Percentiles rank a stretch among this genome's conserved stretches.
Evolutionary conservation across 2,113 vertebrate species (phyloP).

Genomic region (Genyomyrus donnyi): DNA sequence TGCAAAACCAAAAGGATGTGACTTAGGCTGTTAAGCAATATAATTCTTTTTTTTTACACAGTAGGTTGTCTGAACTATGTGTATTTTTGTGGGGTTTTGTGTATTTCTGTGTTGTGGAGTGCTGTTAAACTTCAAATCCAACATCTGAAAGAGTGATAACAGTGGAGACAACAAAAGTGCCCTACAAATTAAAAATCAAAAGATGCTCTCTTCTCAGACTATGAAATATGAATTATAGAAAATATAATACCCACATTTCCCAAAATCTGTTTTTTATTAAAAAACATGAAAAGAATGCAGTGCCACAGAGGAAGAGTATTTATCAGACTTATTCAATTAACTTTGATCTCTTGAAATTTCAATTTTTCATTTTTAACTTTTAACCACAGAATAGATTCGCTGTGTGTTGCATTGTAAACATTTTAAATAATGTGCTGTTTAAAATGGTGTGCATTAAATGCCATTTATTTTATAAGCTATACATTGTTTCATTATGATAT

Average conservation of each 20-base stretch:
- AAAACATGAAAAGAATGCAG: not conserved
- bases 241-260: not conserved
- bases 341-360: slow-evolving; percentile 22
- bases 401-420: not conserved
- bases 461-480: not conserved
- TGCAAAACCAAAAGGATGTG: not conserved
- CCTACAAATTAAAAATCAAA: not conserved
- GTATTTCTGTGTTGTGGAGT: not conserved
- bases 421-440: not conserved
- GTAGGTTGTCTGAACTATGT: not conserved
- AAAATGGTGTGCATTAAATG: not conserved
- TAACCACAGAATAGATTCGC: not conserved
- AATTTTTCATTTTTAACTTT: slow-evolving; percentile 15
- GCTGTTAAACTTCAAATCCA: not conserved
- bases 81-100: not conserved
- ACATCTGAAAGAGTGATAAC: not conserved
- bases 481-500: not conserved
- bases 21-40: not conserved
- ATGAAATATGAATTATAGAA: slow-evolving; percentile 1
- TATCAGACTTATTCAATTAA: slow-evolving; percentile 24
- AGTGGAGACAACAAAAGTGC: not conserved
- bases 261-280: slow-evolving; percentile 14
- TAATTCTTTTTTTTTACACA: not conserved
- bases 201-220: not conserved
- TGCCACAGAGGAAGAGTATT: not conserved